These are phyloP conservation scores for Ligdia adustata DNA, from an alignment of 2,888 invertebrate species.

Conservation along the genomic window DNA sequence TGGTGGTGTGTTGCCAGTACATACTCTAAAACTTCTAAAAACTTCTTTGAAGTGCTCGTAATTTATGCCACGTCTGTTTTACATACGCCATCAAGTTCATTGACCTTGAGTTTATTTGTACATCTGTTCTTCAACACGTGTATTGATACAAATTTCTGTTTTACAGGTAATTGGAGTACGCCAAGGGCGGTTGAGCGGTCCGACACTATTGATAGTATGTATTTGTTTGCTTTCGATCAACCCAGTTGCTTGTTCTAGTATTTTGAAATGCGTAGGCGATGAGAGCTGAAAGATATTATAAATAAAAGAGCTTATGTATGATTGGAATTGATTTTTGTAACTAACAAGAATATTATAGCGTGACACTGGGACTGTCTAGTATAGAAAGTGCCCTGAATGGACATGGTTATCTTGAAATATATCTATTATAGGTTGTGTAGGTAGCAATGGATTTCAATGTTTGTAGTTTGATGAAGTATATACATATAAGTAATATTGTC, in stretches of 20 bases:
- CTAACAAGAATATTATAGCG: too few relatives aligned
- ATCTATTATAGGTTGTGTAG: too few relatives aligned
- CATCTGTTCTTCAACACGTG: slow-evolving; percentile 19
- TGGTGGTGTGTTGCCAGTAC: slow-evolving; percentile 37
- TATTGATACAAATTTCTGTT: slow-evolving; percentile 33
- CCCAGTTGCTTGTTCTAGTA: slow-evolving; percentile 13
- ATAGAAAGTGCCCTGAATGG: too few relatives aligned
- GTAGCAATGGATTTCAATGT: too few relatives aligned
- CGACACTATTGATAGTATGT: slow-evolving; percentile 18
- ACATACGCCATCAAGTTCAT: slow-evolving; percentile 50
- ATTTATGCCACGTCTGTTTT: slow-evolving; percentile 50
- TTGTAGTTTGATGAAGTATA: too few relatives aligned
- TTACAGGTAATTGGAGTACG: slow-evolving; percentile 46
- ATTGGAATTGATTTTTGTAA: too few relatives aligned
- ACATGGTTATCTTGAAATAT: too few relatives aligned
- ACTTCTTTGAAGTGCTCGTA: slow-evolving; percentile 23
- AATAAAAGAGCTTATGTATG: too few relatives aligned
- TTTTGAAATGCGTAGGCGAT: slow-evolving; percentile 1
- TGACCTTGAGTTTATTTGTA: slow-evolving; percentile 43
- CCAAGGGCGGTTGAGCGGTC: slow-evolving; percentile 29
- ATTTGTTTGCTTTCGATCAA: slow-evolving; percentile 9
- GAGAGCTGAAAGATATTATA: too few relatives aligned
- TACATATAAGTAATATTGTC: too few relatives aligned
- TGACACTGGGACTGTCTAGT: too few relatives aligned
- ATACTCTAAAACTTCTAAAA: slow-evolving; percentile 23